Conservation (phyloP, 2,888 invertebrate genomes). For the Alsophila aescularia region DNA sequence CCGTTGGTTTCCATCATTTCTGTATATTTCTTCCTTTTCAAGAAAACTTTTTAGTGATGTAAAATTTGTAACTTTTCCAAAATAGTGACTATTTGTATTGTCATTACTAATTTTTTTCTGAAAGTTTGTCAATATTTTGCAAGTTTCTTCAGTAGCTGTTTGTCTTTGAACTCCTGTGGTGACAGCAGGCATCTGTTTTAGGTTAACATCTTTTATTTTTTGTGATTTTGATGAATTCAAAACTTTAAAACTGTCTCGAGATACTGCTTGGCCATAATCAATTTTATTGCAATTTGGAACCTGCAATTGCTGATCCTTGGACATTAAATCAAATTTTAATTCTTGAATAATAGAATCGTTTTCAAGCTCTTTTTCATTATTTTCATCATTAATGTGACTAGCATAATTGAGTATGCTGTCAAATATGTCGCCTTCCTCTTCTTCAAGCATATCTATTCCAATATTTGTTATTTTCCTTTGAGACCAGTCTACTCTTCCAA, state of each 20-base stretch:
- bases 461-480: slow-evolving; percentile 52
- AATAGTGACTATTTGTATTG: slow-evolving; percentile 46
- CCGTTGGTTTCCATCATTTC: slow-evolving; percentile 55
- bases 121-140: slow-evolving; percentile 42
- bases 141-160: slow-evolving; percentile 55
- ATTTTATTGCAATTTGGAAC: slow-evolving; percentile 1
- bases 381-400: slow-evolving; percentile 49
- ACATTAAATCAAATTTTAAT: background rate
- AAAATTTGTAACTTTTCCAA: slow-evolving; percentile 57
- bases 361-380: slow-evolving; percentile 39
- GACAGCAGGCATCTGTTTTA: slow-evolving; percentile 13
- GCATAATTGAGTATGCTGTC: slow-evolving; percentile 68
- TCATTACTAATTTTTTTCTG: slow-evolving; percentile 33
- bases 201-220: slow-evolving; percentile 18
- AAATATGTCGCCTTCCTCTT: slow-evolving; percentile 53
- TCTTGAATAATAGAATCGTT: slow-evolving; percentile 16
- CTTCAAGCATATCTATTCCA: slow-evolving; percentile 50
- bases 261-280: slow-evolving; percentile 18
- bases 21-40: slow-evolving; percentile 62
- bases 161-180: slow-evolving; percentile 53
- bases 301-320: background rate
- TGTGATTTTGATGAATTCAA: background rate
- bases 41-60: slow-evolving; percentile 61
- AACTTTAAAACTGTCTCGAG: slow-evolving; percentile 22
- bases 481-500: slow-evolving; percentile 69